phyloP scores from a whole-genome alignment of 2,888 invertebrate species.

The Aspidapion aeneum region DNA sequence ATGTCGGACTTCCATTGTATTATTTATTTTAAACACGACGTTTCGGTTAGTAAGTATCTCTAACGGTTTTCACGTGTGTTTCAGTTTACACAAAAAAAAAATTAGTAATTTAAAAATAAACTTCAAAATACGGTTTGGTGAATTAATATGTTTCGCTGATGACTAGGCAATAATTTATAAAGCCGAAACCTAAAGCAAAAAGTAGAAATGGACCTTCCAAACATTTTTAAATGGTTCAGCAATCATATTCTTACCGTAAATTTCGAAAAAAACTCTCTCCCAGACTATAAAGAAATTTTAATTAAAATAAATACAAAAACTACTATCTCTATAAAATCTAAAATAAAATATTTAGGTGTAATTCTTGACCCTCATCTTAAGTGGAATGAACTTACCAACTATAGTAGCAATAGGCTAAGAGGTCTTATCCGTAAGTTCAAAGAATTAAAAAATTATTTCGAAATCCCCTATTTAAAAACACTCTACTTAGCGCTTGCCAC shows the following conservation, averaged over 20 bases:
- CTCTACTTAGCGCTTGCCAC: neutral
- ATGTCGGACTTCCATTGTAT: too few relatives aligned
- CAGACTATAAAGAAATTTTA: neutral
- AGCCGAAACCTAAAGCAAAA: slow-evolving; percentile 1
- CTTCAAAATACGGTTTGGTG: too few relatives aligned
- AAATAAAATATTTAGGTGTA: slow-evolving; percentile 3
- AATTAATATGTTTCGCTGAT: neutral
- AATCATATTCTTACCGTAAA: slow-evolving; percentile 9
- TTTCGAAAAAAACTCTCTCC: slow-evolving; percentile 6
- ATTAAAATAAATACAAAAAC: too few relatives aligned
- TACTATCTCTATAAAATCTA: neutral
- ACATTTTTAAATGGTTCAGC: slow-evolving; percentile 5
- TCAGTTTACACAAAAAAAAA: too few relatives aligned
- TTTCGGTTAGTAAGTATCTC: too few relatives aligned
- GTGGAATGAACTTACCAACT: neutral
- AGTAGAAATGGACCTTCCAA: slow-evolving; percentile 1
- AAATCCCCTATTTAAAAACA: neutral
- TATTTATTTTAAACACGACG: too few relatives aligned
- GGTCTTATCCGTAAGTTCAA: too few relatives aligned
- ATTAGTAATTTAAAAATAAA: too few relatives aligned
- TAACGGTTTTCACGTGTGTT: too few relatives aligned
- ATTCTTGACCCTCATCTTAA: slow-evolving; percentile 2
- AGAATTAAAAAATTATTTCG: neutral
- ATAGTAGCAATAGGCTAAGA: neutral
- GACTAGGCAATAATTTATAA: neutral